These are phyloP conservation scores for Zaprionus gabonicus DNA, from an alignment of 1,140 invertebrate genomes.

Conservation along the genomic window DNA sequence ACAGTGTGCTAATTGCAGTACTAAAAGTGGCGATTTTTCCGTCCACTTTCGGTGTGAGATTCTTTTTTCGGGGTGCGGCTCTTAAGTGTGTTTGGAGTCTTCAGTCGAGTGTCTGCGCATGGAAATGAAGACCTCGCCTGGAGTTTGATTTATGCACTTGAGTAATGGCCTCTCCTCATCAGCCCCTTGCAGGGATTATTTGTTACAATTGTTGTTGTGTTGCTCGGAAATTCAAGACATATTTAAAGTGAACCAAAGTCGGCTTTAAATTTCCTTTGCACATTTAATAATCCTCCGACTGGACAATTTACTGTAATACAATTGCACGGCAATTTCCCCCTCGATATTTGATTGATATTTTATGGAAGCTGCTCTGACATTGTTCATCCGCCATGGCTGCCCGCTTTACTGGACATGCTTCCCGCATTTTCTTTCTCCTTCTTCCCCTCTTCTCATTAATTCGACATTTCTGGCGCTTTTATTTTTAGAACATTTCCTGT, in stretches of 20 bases:
- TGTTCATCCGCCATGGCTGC: not conserved
- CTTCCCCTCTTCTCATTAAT: constrained; percentile 50
- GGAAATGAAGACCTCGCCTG: constrained; percentile 57
- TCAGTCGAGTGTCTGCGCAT: constrained; percentile 28
- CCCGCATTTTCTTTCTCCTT: not conserved
- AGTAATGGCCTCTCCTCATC: constrained; percentile 59
- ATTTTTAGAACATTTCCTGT: constrained; percentile 37
- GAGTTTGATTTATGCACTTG: constrained; percentile 67
- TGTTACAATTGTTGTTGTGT: constrained; percentile 37
- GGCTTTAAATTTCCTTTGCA: not conserved
- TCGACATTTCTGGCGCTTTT: constrained; percentile 41
- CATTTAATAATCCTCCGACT: not conserved
- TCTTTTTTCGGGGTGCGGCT: not conserved
- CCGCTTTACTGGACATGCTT: not conserved
- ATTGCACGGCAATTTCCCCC: not conserved
- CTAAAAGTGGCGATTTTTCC: constrained; percentile 50
- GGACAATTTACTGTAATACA: not conserved
- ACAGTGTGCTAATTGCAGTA: constrained; percentile 53
- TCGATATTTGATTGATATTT: constrained; percentile 19
- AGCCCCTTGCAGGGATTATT: constrained; percentile 17
- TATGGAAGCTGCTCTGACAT: constrained; percentile 15
- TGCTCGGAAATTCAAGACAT: constrained; percentile 44
- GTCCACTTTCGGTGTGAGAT: constrained; percentile 6
- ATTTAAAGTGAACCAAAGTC: not conserved
- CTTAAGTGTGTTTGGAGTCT: not conserved